A percentile compares a stretch with the other conserved stretches of the same genome.
Conservation (phyloP, 2,888 invertebrate genomes). For the Unio delphinus region DNA sequence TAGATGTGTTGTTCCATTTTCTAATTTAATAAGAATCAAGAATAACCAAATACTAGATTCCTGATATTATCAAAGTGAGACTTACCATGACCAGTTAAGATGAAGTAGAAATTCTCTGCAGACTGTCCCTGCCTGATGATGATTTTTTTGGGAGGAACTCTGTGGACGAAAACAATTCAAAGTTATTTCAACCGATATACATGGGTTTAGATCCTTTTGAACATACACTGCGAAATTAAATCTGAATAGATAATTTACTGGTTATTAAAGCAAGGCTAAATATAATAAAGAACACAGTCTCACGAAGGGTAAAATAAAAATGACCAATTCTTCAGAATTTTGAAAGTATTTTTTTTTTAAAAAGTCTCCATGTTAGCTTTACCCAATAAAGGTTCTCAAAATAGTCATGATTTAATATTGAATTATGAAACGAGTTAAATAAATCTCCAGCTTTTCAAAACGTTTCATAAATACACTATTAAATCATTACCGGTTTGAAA, state of each 20-base stretch:
- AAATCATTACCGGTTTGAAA: no score
- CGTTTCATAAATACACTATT: no score
- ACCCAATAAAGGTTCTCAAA: no score
- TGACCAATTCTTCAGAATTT: no score
- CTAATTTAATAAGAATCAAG: no score
- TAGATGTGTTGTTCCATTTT: no score
- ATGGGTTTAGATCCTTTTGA: background rate
- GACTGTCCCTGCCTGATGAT: conserved; percentile 70
- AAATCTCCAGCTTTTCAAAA: no score
- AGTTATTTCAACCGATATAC: background rate
- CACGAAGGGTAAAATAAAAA: no score
- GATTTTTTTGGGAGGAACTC: conserved; percentile 62
- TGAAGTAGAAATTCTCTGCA: conserved; percentile 70
- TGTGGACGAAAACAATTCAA: conserved; percentile 14
- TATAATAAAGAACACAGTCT: background rate
- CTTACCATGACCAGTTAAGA: conserved; percentile 67
- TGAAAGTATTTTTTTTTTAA: no score
- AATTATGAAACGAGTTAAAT: no score
- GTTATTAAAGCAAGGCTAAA: background rate
- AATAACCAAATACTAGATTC: background rate
- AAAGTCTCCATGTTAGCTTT: no score
- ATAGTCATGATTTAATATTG: no score
- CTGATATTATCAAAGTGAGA: background rate
- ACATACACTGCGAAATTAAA: background rate
- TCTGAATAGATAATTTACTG: background rate